Conservation (phyloP, 92 coral and sea anemone species). For the Hydrozoanthus gracilis region DNA sequence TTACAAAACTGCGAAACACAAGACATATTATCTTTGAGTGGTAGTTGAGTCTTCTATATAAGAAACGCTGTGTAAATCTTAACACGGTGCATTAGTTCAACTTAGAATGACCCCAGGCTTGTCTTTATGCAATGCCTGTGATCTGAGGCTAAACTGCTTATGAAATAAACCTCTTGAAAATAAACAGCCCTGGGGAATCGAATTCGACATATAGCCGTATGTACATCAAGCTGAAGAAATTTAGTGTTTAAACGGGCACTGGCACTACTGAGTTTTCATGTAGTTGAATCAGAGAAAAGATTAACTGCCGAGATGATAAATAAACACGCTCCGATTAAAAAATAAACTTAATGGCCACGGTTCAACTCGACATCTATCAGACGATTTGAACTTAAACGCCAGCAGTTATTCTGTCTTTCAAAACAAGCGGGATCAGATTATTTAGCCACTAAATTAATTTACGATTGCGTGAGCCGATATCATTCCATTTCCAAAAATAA, state of each 20-base stretch:
- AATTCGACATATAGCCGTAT: background rate
- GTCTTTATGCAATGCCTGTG: background rate
- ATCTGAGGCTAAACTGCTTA: constrained; percentile 10
- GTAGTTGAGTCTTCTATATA: too few species aligned
- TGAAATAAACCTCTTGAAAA: constrained; percentile 6
- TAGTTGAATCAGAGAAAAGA: background rate
- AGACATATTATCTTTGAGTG: background rate
- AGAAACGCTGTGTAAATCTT: too few species aligned
- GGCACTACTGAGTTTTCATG: background rate
- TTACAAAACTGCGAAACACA: background rate
- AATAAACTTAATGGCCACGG: background rate
- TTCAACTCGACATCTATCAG: constrained; percentile 5
- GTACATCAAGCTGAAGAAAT: background rate
- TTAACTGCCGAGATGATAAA: constrained; percentile 9
- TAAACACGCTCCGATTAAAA: constrained; percentile 5
- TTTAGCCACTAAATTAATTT: constrained; percentile 37
- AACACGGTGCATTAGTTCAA: too few species aligned
- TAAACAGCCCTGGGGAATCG: constrained; percentile 31
- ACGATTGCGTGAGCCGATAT: constrained; percentile 50
- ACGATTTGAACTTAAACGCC: background rate
- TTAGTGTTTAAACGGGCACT: constrained; percentile 3
- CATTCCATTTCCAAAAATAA: constrained; percentile 49
- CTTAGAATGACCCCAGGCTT: constrained; percentile 15
- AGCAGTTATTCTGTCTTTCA: constrained; percentile 10
- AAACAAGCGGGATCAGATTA: constrained; percentile 14